A percentile compares a stretch with the other conserved stretches of the same genome.
These are phyloP conservation scores for Dyspetes luteomarginatus DNA, from an alignment of 2,888 invertebrate genomes.

Conservation along the genomic window DNA sequence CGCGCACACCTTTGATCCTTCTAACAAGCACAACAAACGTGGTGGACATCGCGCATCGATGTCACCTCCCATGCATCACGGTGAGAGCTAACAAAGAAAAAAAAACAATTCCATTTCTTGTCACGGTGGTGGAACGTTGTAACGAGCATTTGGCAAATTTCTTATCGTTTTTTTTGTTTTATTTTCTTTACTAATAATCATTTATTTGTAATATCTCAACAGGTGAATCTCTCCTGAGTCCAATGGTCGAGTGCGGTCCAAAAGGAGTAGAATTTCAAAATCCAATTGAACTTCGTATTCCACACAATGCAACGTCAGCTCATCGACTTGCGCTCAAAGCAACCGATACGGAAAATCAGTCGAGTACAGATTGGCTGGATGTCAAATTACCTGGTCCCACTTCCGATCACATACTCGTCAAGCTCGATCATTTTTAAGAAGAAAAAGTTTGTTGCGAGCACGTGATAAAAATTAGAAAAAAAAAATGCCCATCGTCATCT, in stretches of 20 bases:
- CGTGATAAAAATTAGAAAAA: not conserved
- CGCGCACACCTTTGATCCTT: constrained; percentile 90
- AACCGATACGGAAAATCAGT: constrained; percentile 92
- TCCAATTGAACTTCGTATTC: constrained; percentile 96
- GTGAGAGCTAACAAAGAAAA: constrained; percentile 72
- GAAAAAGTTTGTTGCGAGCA: not conserved
- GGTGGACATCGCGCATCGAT: constrained; percentile 77
- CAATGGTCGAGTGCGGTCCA: constrained; percentile 98
- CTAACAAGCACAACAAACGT: constrained; percentile 80
- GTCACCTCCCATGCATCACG: constrained; percentile 79
- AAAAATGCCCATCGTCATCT: constrained; percentile 21
- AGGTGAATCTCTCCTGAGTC: constrained; percentile 98
- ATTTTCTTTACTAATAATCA: not conserved
- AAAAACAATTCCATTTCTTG: not conserved
- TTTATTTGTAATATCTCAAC: too few relatives aligned
- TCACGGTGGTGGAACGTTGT: constrained; percentile 58
- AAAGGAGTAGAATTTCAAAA: constrained; percentile 94
- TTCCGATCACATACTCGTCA: constrained; percentile 94
- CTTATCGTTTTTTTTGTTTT: constrained; percentile 36
- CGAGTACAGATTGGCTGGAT: constrained; percentile 93
- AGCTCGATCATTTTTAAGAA: constrained; percentile 94
- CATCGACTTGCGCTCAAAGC: constrained; percentile 91
- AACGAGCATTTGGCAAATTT: too few relatives aligned
- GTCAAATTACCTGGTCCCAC: constrained; percentile 93
- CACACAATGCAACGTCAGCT: constrained; percentile 92